phyloP scores from a whole-genome alignment of 2,797 vertebrate genomes.

The Manis crassicaudata region DNA sequence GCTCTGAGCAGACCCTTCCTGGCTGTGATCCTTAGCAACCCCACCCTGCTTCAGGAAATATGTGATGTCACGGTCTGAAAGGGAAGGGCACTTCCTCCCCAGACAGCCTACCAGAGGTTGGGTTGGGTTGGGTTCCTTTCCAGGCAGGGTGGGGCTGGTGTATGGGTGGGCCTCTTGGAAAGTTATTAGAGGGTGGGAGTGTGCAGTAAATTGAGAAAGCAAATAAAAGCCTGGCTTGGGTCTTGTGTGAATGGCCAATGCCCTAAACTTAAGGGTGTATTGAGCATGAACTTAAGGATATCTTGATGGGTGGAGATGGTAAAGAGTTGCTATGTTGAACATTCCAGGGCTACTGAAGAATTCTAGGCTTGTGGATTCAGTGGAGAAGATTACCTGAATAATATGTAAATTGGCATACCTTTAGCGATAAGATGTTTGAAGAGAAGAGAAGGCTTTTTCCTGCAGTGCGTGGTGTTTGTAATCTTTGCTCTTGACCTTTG shows the following conservation, averaged over 20 bases:
- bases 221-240: background rate
- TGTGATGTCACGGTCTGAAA: conserved; percentile 62
- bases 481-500: conserved; percentile 17
- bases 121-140: conserved; percentile 27
- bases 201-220: conserved; percentile 31
- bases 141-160: background rate
- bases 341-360: background rate
- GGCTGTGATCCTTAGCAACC: conserved; percentile 44
- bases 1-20: conserved; percentile 57
- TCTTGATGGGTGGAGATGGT: background rate
- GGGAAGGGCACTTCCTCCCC: conserved; percentile 39
- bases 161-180: conserved; percentile 41
- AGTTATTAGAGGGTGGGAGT: conserved; percentile 9
- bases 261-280: background rate
- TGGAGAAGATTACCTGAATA: conserved; percentile 4
- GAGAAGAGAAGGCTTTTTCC: conserved; percentile 2
- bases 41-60: conserved; percentile 65
- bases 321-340: conserved; percentile 7
- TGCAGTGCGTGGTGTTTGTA: background rate
- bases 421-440: conserved; percentile 39
- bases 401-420: background rate
- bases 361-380: background rate
- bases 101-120: conserved; percentile 45
- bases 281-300: conserved; percentile 23
- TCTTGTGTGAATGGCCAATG: background rate